Base-by-base conservation (phyloP, 2,888 invertebrate species). In the Oegoconia quadripuncta region DNA sequence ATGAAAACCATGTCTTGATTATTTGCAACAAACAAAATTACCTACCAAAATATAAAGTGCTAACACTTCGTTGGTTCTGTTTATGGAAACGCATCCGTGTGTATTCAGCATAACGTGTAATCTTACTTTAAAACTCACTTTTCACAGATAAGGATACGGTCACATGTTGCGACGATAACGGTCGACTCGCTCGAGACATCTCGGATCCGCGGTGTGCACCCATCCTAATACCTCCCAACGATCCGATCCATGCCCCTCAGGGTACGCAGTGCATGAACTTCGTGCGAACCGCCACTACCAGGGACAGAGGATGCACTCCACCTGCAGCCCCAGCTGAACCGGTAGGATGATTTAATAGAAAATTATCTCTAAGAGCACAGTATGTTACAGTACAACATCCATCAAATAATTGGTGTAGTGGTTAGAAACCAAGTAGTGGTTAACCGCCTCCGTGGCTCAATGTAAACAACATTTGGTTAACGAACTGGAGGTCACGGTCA, bases 241-340 rank as follows among this genome's bases (percentile, higher is more conserved):
- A 87, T 38, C 79, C 78, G 0, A 56, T 83, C 1, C 91, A 90
- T 50, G 61, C 73, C 0, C 70, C 79, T 5, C 80, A 82, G 27
- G 88, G 90, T 13, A 89, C 89, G 1, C 88, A 88, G 42, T 95
- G 94, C 63, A 89, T 93, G 87, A 93, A 92, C 79, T 93, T 94
- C 55, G 91, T 93, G 4, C 88, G 94, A 46, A 93, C 93, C 1
- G 88, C 88, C 23, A 90, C 91, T 2, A 92, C 93, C 34, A 89
- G 91, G 36, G 91, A 92, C 49, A 88, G 91, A 41, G 89, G 91
- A 33, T 93, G 93, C 52, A 90, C 91, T 2, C 80, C 90, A 16
- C 88, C 88, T 4, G 78, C 83, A 36, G 88, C 89, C 41, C 91
- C 93, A 6, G 93, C 93, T 34, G 91, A 94, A 82, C 94, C 94